phyloP scores from a whole-genome alignment of 2,888 invertebrate genomes.

The Diabrotica balteata region DNA sequence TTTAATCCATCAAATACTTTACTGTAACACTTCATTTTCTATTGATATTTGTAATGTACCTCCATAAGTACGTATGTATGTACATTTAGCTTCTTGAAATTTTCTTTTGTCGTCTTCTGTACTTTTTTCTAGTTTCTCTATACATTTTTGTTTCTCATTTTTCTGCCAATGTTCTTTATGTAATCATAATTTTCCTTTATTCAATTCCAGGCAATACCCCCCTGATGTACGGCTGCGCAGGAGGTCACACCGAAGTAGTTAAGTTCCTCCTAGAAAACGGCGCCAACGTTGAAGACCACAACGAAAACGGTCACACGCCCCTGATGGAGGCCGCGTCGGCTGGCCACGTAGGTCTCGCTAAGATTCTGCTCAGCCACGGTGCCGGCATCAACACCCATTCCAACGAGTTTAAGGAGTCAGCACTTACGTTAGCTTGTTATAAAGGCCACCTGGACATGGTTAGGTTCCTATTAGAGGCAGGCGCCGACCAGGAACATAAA shows the following conservation, averaged over 20 bases:
- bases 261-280: conserved; percentile 77
- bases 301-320: conserved; percentile 99
- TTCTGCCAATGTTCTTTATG: no score
- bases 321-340: conserved; percentile 99
- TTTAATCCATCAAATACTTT: no score
- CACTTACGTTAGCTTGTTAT: conserved; percentile 81
- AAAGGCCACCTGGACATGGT: conserved; percentile 98
- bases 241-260: conserved; percentile 93
- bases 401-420: conserved; percentile 98
- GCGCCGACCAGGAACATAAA: conserved; percentile 97
- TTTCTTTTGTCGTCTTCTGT: no score
- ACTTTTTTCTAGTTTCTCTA: no score
- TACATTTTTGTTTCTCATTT: no score
- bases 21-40: no score
- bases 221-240: conserved; percentile 95
- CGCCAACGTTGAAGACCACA: conserved; percentile 97
- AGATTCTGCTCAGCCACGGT: conserved; percentile 89
- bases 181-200: not conserved
- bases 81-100: no score
- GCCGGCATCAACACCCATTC: conserved; percentile 99
- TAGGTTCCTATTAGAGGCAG: conserved; percentile 91
- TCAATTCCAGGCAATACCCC: conserved; percentile 81
- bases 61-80: no score
- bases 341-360: conserved; percentile 92
- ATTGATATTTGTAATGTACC: no score